Base-by-base conservation (phyloP, 2,888 invertebrate species). In the Lydus trimaculatus region DNA sequence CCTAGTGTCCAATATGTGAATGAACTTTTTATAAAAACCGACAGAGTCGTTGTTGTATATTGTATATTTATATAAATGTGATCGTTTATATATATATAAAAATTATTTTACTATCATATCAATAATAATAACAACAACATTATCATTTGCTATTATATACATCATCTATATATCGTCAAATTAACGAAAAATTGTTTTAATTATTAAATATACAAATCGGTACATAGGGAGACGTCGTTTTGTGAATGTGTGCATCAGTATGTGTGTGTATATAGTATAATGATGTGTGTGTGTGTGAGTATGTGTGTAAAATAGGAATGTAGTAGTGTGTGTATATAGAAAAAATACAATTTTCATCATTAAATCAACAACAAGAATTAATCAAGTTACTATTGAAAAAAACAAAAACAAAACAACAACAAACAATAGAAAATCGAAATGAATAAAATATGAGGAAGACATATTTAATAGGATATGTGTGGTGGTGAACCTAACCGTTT, bases 11-110 rank as follows among this genome's bases (percentile, higher is more conserved):
- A 73, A 75, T 76, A 77, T 75, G 81, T 81, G 80, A 81, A 80
- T 80, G 81, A 80, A 80, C 80, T 80, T 80, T 79, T 79, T 79
- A 66, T 67, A 68, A 71, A 48, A 67, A 81, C 81, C 82, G 82
- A 81, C 80, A 72, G 80, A 82, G 81, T 79, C 79, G 78, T 79
- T 70, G 67, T 69, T 74, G 66, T 71, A 71, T 73, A 73, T 74
- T 75, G n/a, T n/a, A n/a, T n/a, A n/a, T n/a, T n/a, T n/a, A n/a
- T 63, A 64, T 70, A 60, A 25, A 39, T 69, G 66, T 66, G 48
- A 48, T 8, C 48, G 61, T 64, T 36, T 63, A n/a, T n/a, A n/a
- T n/a, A n/a, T 66, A 17, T 7, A 3, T 13, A 43, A 43, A 43
- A 0, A 3, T 5, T 36, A 9, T 15, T 36, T 15, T 15, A 36